Evolutionary conservation across 2,797 vertebrate genomes (phyloP), one percentile per base, ranked within the genome.

Genomic region (Melanotaenia boesemani): DNA sequence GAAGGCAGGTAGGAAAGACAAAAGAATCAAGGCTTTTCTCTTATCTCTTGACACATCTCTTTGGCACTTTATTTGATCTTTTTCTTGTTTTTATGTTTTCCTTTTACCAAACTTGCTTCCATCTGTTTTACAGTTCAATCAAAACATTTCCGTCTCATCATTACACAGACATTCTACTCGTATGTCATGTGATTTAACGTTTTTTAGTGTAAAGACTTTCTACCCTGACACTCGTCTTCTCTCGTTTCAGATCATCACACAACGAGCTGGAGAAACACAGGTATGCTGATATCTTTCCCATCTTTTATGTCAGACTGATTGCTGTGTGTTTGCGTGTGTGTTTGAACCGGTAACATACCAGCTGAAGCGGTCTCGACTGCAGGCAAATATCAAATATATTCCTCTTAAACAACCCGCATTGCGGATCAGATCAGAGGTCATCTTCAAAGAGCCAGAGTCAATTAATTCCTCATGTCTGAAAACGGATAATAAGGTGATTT

Each of bases 181-280:
- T 68, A 28, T 39, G 32, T 59, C 54, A 46, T 57, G 37, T 50
- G 20, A 36, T 77, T 63, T 57, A 4, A 81, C 44, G 55, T 66
- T 65, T 41, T 50, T 41, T 67, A 20, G 39, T 63, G n/a, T 65
- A 61, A 54, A 46, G 6, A 28, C 20, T 12, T 22, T 30, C 62
- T 15, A 16, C 32, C n/a, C 22, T 61, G 69, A 70, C 63, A 36
- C 61, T 83, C 52, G 24, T 77, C 76, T 82, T 90, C 61, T 86
- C 71, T 91, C 75, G 1, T 92, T 91, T 82, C 88, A 95, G 95
- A 84, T 96, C 95, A 28, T 99, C 97, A 74, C 98, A 99, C 95
- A 99, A 99, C 0, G 98, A 99, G 92, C 95, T 99, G 94, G 97
- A 99, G 95, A 99, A 99, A 94, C 97, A 98, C 95, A 98, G 98